These are phyloP conservation scores for Cherax quadricarinatus DNA, from an alignment of 1,140 invertebrate species.

Conservation along the genomic window DNA sequence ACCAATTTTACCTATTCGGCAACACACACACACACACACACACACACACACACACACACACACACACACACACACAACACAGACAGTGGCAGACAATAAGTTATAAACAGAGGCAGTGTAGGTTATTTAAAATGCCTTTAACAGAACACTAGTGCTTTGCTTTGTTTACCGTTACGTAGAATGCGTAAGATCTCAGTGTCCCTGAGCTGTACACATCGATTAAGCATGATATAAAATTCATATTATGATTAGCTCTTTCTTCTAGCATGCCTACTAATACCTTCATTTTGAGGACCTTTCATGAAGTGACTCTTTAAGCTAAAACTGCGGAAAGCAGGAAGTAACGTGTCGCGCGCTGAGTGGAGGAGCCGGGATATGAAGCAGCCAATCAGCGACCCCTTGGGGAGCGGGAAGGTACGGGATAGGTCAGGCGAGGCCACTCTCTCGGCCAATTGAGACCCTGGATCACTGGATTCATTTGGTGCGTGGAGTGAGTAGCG, in stretches of 20 bases:
- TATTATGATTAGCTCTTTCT: slow-evolving; percentile 2
- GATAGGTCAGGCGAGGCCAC: slow-evolving; percentile 52
- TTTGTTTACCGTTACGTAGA: not conserved
- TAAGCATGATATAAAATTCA: slow-evolving; percentile 19
- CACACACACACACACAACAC: not conserved
- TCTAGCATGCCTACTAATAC: slow-evolving; percentile 17
- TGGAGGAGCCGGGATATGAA: slow-evolving; percentile 19
- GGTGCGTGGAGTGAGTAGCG: slow-evolving; percentile 62
- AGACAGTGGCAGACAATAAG: not conserved
- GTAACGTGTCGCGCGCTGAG: slow-evolving; percentile 39
- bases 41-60: too few relatives aligned
- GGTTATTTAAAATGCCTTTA: not conserved
- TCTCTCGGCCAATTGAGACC: slow-evolving; percentile 58
- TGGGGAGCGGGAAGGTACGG: slow-evolving; percentile 42
- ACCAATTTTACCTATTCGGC: too few relatives aligned
- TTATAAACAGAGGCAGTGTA: not conserved
- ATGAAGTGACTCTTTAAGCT: slow-evolving; percentile 54
- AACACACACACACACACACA: too few relatives aligned
- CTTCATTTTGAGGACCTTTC: slow-evolving; percentile 38
- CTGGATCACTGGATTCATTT: slow-evolving; percentile 71
- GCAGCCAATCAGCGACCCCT: slow-evolving; percentile 49
- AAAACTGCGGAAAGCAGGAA: slow-evolving; percentile 40
- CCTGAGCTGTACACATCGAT: not conserved
- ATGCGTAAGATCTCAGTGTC: not conserved
- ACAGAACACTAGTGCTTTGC: not conserved